phyloP scores from a whole-genome alignment of 2,113 vertebrate genomes.

The Hymenochirus boettgeri region DNA sequence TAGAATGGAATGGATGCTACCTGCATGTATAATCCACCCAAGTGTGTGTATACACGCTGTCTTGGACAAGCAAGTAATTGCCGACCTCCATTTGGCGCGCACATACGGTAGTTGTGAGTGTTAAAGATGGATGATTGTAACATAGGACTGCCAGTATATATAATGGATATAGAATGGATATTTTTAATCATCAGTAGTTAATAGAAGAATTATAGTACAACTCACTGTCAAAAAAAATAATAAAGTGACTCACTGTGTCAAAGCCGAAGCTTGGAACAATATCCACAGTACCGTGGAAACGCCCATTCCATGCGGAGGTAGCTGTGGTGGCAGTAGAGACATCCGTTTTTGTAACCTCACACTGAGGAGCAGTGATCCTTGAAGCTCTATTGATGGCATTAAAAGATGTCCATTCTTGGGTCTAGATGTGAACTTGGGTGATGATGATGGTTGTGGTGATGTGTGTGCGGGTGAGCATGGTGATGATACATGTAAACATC shows the following conservation, averaged over 20 bases:
- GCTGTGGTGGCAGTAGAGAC: slow-evolving; percentile 63
- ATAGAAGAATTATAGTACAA: no score
- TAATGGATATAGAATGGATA: no score
- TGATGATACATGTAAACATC: slow-evolving; percentile 84
- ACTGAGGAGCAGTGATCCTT: slow-evolving; percentile 70
- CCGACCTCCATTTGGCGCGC: no score
- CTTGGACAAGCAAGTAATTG: no score
- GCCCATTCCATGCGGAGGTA: slow-evolving; percentile 78
- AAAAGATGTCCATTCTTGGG: slow-evolving; percentile 78
- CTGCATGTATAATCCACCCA: no score
- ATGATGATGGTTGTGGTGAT: slow-evolving; percentile 70
- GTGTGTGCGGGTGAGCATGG: slow-evolving; percentile 65
- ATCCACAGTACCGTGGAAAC: slow-evolving; percentile 86
- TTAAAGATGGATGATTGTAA: no score
- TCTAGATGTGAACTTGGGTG: slow-evolving; percentile 72
- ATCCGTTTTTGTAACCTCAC: slow-evolving; percentile 77
- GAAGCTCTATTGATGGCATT: slow-evolving; percentile 73
- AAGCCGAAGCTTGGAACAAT: slow-evolving; percentile 74
- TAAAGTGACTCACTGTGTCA: slow-evolving; percentile 72
- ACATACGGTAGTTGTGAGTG: no score
- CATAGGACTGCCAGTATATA: no score
- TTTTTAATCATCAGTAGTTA: no score
- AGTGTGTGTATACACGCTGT: no score
- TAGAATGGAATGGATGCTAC: no score
- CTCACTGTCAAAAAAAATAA: no score